Base-by-base conservation (phyloP, 2,797 vertebrate genomes). In the Chlorospingus flavigularis region DNA sequence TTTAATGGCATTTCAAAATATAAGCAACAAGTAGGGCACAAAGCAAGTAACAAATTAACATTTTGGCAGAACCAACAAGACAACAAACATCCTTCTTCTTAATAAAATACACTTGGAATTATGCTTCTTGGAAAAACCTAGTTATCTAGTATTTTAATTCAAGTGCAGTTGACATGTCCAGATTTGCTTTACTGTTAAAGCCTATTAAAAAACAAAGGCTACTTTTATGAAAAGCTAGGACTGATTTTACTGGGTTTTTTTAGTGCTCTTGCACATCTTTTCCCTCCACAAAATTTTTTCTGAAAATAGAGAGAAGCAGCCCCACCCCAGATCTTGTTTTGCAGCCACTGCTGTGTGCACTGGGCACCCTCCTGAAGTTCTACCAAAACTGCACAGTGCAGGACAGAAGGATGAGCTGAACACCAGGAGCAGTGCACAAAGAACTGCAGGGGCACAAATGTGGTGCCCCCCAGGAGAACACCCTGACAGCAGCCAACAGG, bases 391-490 rank as follows among this genome's bases (percentile, higher is more conserved):
- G 45, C 7, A 5, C 1, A 0, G 47, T 10, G 9, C 55, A 62
- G 65, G 61, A 73, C 17, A 14, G 40, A 35, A 73, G 15, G 31
- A 33, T 2, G 3, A 72, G 51, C 11, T 6, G 4, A 93, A 50
- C 12, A 43, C 7, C 35, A 45, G 50, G 19, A 54, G 19, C 31
- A 26, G 48, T 2, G 37, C 19, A 42, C 5, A 9, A 51, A 40
- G 48, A 71, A 58, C 0, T 35, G 66, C 23, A 60, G 0, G 12
- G 42, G 48, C 28, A 70, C 42, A 48, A 45, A 65, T 0, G 1
- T n/a, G n/a, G 60, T 5, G 20, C 8, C 53, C 26, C 5, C 0
- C 1, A 11, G n/a, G 13, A 75, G 17, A 57, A 72, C 6, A 35
- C 16, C 28, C 62, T 13, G 24, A 50, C 2, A 87, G 71, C 74